Percentiles rank a stretch among this genome's conserved stretches.
Conservation (phyloP, 2,113 vertebrate species). For the Paedocypris sp. region DNA sequence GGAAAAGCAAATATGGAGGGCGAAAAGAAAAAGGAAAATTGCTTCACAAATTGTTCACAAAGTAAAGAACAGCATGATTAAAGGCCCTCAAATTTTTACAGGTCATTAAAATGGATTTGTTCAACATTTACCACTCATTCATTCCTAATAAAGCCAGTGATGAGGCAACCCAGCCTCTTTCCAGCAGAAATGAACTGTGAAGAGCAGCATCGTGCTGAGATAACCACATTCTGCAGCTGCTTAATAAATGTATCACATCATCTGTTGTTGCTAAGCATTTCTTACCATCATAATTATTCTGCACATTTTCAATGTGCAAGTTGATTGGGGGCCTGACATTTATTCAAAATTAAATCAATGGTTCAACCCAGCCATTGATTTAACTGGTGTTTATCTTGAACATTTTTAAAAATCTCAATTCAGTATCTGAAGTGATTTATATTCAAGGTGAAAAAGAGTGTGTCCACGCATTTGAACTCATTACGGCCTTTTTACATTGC, state of each 20-base stretch:
- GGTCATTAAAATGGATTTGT: conserved; percentile 7
- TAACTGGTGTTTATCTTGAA: neutral
- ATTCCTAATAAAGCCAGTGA: conserved; percentile 1
- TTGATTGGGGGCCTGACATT: neutral
- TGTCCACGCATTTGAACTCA: neutral
- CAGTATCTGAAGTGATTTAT: too few species aligned
- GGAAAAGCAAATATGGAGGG: conserved; percentile 12
- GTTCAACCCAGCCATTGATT: neutral
- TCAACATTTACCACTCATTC: neutral
- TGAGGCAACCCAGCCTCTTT: neutral
- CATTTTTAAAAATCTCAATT: neutral
- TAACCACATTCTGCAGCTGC: conserved; percentile 5
- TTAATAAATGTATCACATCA: neutral
- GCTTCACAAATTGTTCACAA: too few species aligned
- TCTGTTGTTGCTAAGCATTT: neutral
- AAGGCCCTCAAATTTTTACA: conserved; percentile 7
- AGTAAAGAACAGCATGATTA: conserved; percentile 11
- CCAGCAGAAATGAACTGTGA: neutral
- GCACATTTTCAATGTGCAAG: neutral
- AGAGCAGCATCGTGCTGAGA: neutral
- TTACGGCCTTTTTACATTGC: neutral
- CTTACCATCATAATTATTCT: neutral
- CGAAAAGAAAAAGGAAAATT: too few species aligned
- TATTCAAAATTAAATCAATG: neutral
- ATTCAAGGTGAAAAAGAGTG: too few species aligned